Evolutionary conservation across 2,113 vertebrate species (phyloP), one percentile per base, ranked within the genome.

Genomic region (Cyanoramphus novaezelandiae): DNA sequence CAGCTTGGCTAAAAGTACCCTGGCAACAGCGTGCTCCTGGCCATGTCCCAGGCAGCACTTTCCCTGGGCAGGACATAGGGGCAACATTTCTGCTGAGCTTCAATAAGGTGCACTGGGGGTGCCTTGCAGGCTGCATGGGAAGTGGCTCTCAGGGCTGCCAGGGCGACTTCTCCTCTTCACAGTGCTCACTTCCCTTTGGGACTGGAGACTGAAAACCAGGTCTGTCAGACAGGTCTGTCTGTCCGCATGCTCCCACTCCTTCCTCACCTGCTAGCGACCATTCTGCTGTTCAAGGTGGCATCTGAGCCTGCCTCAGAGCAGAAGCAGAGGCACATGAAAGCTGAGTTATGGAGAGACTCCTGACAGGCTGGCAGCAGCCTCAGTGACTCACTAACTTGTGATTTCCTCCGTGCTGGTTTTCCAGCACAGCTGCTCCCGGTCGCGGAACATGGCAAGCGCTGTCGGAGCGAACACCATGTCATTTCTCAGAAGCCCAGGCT

Each of bases 311-410:
- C 79, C 33, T 63, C 81, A 88, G 93, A 19, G 13, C 64, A 49
- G 88, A 82, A 94, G 80, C 95, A 97, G 95, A 97, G 92, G 68
- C 88, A 90, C 70, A 95, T n/a, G 94, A 85, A 93, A 82, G 62
- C 78, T 95, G 93, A 95, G 74, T 91, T 95, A 94, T 92, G 81
- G 94, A 93, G 94, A 91, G 89, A 23, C 83, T 93, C 91, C 84
- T 95, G 91, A 96, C 69, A 91, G 93, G 86, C 93, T 97, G 95
- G 82, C 52, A 86, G 95, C 90, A 69, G 93, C 44, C 93, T 88
- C 71, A 33, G 96, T 98, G 98, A 98, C 96, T 98, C 98, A 98
- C 86, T 71, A 91, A 95, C 98, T 97, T 97, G 97, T 96, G 97
- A 97, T 97, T 98, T 98, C 97, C 97, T 97, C 92, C 53, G 64